Base-by-base conservation (phyloP, 2,888 invertebrate species). In the Agonum fuliginosum region DNA sequence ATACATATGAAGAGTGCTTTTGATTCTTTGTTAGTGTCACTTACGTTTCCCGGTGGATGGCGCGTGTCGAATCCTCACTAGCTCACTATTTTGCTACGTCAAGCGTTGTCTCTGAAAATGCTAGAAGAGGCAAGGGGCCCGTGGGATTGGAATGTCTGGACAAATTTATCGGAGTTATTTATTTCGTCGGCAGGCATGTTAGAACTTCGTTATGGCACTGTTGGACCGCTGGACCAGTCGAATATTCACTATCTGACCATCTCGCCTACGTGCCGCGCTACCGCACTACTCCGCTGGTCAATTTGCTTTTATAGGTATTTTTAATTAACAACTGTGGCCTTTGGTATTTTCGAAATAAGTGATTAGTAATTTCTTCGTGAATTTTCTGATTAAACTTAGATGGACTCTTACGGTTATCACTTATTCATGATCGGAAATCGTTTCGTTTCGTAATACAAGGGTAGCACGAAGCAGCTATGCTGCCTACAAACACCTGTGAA, bases 81-180 rank as follows among this genome's bases (percentile, higher is more conserved):
- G 2, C 20, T n/a, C 48, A 30, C 37, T 65, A 65, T 65, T 37
- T 70, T 48, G 70, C 46, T 46, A 22, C 30, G 17, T 70, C 48
- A n/a, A 41, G 27, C 48, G 48, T 70, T 48, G 48, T 48, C 43
- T 70, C 70, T 34, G 14, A 37, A 58, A 72, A 71, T 41, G 37
- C 65, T 37, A 58, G 65, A 65, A 65, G 20, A 37, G 37, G 20
- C 43, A 46, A 62, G 43, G 30, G 46, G 65, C 83, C 84, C 84
- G 84, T 84, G 83, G 83, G 84, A 84, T 83, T 84, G 82, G 83
- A 84, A 84, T 83, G 83, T 83, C 82, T 82, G 81, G 81, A 81
- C 81, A 81, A 79, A 82, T 81, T 82, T 83, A 83, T 82, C 72
- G 70, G 24, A 72, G 72, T 72, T 72, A 72, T 72, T 82, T 83